A percentile compares a stretch with the other conserved stretches of the same genome.
Conservation (phyloP, 2,113 vertebrate species). For the Pogonocichla stellata region DNA sequence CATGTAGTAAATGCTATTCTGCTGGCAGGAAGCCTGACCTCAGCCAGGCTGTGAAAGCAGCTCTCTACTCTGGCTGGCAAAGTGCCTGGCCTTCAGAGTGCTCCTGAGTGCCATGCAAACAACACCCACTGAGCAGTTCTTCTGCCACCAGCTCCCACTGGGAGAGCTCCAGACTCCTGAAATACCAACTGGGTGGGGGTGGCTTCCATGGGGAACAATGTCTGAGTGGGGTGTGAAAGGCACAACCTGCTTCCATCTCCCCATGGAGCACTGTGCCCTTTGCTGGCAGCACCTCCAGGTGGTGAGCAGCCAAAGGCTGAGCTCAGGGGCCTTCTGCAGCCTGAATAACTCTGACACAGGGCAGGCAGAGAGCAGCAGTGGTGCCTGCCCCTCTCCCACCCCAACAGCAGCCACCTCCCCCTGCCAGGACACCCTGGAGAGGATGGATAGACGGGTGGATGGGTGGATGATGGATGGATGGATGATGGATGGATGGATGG, state of each 20-base stretch:
- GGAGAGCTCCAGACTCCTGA: neutral
- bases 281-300: neutral
- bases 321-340: too few species aligned
- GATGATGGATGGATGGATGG: too few species aligned
- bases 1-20: neutral
- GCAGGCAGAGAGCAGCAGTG: neutral
- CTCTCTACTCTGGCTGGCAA: neutral
- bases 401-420: accelerated
- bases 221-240: neutral
- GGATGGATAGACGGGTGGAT: too few species aligned
- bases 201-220: accelerated
- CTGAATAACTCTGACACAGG: neutral
- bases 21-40: neutral
- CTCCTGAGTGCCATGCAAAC: neutral
- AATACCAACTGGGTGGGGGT: neutral
- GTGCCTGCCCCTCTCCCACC: neutral
- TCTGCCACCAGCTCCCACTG: neutral
- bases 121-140: neutral
- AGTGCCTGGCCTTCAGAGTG: neutral
- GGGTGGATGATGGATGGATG: too few species aligned
- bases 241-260: neutral
- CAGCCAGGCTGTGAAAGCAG: neutral
- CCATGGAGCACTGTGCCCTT: neutral
- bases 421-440: too few species aligned
- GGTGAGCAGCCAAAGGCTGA: neutral